Conservation (phyloP, 2,113 vertebrate genomes). For the Mesoclemmys tuberculata region DNA sequence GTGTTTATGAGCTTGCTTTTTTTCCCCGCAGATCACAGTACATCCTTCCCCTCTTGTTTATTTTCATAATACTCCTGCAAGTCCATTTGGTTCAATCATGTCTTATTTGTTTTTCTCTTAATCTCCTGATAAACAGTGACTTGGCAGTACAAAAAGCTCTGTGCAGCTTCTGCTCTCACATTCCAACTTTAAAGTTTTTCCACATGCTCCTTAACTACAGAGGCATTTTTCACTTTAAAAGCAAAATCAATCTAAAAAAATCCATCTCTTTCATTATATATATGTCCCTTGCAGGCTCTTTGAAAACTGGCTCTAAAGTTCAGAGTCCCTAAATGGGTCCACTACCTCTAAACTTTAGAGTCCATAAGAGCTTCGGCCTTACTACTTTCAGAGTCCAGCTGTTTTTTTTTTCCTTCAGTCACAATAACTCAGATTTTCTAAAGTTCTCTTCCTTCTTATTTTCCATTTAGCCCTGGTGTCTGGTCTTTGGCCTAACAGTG, state of each 20-base stretch:
- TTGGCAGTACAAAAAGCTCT: not conserved
- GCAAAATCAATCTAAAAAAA: not conserved
- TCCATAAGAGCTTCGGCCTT: not conserved
- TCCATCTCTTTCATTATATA: not conserved
- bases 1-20: not conserved
- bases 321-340: not conserved
- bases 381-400: not conserved
- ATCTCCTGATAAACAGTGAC: not conserved
- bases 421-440: not conserved
- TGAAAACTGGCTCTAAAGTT: not conserved
- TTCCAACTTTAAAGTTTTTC: not conserved
- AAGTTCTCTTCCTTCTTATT: not conserved
- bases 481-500: not conserved
- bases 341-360: not conserved
- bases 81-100: fast-evolving
- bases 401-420: not conserved
- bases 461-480: not conserved
- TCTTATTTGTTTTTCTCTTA: not conserved
- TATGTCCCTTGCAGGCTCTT: not conserved
- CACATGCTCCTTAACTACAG: not conserved
- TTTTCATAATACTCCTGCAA: not conserved
- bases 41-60: not conserved
- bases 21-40: not conserved
- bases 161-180: not conserved
- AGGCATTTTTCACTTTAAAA: not conserved